phyloP scores from a whole-genome alignment of 2,797 vertebrate species.

The Tamandua tetradactyla region DNA sequence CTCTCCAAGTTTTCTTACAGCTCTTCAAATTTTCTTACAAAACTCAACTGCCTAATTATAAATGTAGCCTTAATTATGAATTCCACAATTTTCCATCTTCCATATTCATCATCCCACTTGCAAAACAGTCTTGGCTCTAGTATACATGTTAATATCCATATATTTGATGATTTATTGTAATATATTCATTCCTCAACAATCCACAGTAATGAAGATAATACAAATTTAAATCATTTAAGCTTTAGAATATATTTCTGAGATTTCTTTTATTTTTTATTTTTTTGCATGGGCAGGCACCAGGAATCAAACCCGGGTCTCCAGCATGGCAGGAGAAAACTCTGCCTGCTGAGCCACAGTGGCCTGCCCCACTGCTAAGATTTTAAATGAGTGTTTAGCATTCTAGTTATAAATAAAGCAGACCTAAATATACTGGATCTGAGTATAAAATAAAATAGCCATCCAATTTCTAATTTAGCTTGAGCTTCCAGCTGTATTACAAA shows the following conservation, averaged over 20 bases:
- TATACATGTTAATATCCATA: not conserved
- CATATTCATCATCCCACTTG: not conserved
- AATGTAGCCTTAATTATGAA: not conserved
- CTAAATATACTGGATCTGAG: not conserved
- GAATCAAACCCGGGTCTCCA: too few species aligned
- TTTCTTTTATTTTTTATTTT: too few species aligned
- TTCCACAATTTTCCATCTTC: not conserved
- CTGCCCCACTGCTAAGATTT: too few species aligned
- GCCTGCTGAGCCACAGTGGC: too few species aligned
- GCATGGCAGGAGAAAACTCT: too few species aligned
- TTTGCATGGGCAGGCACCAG: too few species aligned
- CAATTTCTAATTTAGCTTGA: not conserved
- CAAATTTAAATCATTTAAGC: not conserved
- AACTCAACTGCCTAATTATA: not conserved
- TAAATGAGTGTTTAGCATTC: not conserved
- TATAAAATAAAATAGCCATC: not conserved
- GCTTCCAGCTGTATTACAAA: not conserved
- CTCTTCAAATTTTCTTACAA: conserved; percentile 33
- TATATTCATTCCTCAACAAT: not conserved
- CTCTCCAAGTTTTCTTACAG: conserved; percentile 18
- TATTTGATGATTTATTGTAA: not conserved
- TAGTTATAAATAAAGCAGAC: not conserved
- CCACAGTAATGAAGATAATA: not conserved
- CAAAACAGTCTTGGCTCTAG: not conserved
- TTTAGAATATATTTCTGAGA: not conserved